Conservation (phyloP, 2,797 vertebrate genomes). For the Pelodytes ibericus region DNA sequence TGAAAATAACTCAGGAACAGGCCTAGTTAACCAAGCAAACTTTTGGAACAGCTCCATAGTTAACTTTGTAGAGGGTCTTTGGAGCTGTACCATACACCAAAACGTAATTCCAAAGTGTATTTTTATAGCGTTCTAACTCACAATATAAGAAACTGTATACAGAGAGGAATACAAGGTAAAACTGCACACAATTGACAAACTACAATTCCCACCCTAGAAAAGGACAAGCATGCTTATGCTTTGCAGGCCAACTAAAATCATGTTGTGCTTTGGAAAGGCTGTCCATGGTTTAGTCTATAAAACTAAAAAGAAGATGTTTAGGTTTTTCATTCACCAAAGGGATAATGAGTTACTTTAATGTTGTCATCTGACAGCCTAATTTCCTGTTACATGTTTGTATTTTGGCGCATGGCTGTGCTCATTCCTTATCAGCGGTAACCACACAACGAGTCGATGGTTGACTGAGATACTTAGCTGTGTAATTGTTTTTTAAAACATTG, state of each 20-base stretch:
- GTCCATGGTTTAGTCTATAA: constrained; percentile 7
- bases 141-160: too few species aligned
- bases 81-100: too few species aligned
- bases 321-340: not conserved
- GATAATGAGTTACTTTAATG: not conserved
- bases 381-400: constrained; percentile 21
- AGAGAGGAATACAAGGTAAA: too few species aligned
- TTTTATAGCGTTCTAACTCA: too few species aligned
- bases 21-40: too few species aligned
- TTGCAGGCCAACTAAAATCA: too few species aligned
- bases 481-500: not conserved
- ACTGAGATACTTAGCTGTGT: not conserved
- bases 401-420: constrained; percentile 5
- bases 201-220: not conserved
- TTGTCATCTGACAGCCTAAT: constrained; percentile 19
- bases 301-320: constrained; percentile 15
- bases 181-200: too few species aligned
- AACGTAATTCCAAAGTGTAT: too few species aligned
- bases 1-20: too few species aligned
- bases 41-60: too few species aligned
- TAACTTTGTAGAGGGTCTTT: too few species aligned
- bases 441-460: not conserved
- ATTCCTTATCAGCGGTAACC: constrained; percentile 25
- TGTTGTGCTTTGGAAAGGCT: not conserved
- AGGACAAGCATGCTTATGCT: too few species aligned